Conservation (phyloP, 2,113 vertebrate species). For the Lathamus discolor region DNA sequence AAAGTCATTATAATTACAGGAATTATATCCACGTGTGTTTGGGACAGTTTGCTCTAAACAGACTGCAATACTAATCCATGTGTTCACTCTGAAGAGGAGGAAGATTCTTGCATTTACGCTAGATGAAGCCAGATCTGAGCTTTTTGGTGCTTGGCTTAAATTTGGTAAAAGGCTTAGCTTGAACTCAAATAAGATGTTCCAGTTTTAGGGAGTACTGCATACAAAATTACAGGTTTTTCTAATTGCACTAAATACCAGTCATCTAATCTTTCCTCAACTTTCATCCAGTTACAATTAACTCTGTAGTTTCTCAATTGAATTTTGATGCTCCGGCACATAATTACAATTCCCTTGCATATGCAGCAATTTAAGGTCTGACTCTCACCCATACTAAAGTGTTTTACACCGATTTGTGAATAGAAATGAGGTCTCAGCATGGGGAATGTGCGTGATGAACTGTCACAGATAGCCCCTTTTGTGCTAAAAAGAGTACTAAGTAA, state of each 20-base stretch:
- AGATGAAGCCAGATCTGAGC: not conserved
- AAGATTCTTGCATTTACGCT: not conserved
- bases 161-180: not conserved
- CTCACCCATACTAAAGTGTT: not conserved
- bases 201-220: not conserved
- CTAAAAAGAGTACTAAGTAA: not conserved
- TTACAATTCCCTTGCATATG: not conserved
- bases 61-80: not conserved
- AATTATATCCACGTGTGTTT: not conserved
- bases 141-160: not conserved
- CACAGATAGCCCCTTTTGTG: not conserved
- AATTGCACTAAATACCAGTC: not conserved
- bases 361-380: not conserved
- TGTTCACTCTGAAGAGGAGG: not conserved
- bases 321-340: not conserved
- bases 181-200: slow-evolving; percentile 1
- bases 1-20: not conserved
- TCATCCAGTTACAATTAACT: not conserved
- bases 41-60: not conserved
- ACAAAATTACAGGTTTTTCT: slow-evolving; percentile 30
- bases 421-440: not conserved
- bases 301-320: not conserved
- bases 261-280: not conserved
- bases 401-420: not conserved
- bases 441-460: not conserved